These are phyloP conservation scores for Notarius quadriscutis DNA, from an alignment of 2,113 vertebrate genomes.

Conservation along the genomic window DNA sequence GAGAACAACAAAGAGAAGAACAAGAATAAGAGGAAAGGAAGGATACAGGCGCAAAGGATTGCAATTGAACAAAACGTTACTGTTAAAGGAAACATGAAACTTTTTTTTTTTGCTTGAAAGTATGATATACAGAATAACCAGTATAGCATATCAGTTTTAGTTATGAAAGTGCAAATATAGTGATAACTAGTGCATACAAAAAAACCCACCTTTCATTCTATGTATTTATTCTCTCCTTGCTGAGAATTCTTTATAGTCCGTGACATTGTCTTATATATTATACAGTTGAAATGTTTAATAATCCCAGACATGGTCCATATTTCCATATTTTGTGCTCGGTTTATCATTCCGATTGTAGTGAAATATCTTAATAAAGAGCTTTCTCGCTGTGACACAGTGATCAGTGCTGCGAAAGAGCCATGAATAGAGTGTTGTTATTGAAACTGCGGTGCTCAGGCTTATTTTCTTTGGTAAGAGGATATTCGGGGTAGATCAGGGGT, in stretches of 20 bases:
- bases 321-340: constrained; percentile 29
- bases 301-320: not conserved
- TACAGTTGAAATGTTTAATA: not conserved
- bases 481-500: constrained; percentile 57
- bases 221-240: no score
- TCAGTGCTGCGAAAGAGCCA: constrained; percentile 44
- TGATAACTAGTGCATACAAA: not conserved
- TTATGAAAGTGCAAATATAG: not conserved
- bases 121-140: not conserved
- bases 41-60: not conserved
- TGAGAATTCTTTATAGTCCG: not conserved
- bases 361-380: constrained; percentile 51
- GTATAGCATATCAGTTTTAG: not conserved
- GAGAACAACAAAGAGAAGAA: not conserved
- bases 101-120: not conserved
- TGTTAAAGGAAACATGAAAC: not conserved
- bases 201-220: not conserved
- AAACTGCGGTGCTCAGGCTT: constrained; percentile 43
- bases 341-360: constrained; percentile 33
- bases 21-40: not conserved
- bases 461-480: constrained; percentile 73
- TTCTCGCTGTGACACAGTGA: constrained; percentile 56
- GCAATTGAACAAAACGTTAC: not conserved
- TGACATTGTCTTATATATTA: not conserved
- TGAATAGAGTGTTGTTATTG: constrained; percentile 80